Percentiles rank a stretch among this genome's conserved stretches.
Evolutionary conservation across 2,113 vertebrate species (phyloP).

Genomic region (Mormyrus iriodes): DNA sequence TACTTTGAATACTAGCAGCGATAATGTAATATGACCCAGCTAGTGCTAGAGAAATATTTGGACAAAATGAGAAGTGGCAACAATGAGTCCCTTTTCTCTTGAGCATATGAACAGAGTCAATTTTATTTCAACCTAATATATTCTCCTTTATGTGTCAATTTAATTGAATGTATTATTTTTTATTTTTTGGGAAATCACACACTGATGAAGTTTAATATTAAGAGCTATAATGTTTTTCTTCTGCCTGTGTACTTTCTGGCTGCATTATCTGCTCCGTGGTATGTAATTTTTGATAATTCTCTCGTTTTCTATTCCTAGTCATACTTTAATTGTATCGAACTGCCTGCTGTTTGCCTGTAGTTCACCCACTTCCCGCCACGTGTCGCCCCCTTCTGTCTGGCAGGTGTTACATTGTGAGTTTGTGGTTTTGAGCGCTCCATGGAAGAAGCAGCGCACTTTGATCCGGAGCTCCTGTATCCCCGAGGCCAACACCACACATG

Average conservation of each 20-base stretch:
- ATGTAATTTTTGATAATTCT: not conserved
- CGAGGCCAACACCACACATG: not conserved
- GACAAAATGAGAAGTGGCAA: no score
- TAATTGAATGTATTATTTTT: not conserved
- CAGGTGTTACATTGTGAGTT: slow-evolving; percentile 23
- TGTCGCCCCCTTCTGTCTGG: not conserved
- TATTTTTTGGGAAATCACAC: not conserved
- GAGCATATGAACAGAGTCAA: no score
- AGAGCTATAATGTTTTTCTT: not conserved
- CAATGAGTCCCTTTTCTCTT: no score
- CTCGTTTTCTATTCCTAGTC: not conserved
- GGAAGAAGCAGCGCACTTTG: slow-evolving; percentile 23
- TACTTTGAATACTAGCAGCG: not conserved
- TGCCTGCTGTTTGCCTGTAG: not conserved
- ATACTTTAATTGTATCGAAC: not conserved
- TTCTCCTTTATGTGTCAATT: no score
- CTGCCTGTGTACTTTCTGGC: not conserved
- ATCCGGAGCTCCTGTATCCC: slow-evolving; percentile 16
- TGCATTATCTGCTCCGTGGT: not conserved
- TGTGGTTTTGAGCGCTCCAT: slow-evolving; percentile 28
- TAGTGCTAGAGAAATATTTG: not conserved
- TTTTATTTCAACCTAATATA: no score
- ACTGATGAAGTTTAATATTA: no score
- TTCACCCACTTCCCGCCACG: not conserved
- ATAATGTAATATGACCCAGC: not conserved